A percentile compares a stretch with the other conserved stretches of the same genome.
Evolutionary conservation across 2,888 invertebrate genomes (phyloP).

Genomic region (Chrysolina haemoptera): DNA sequence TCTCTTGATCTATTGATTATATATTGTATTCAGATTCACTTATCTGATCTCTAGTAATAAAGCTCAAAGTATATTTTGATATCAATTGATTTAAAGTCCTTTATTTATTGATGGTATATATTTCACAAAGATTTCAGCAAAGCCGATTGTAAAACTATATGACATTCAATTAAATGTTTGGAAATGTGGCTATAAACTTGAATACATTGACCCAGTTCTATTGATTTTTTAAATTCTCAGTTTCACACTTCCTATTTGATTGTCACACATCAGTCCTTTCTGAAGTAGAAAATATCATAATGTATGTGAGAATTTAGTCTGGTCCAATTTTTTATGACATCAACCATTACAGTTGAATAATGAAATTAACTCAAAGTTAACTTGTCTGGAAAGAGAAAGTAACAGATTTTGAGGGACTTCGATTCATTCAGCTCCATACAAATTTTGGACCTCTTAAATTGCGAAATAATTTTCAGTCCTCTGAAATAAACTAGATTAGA

Average conservation of each 20-base stretch:
- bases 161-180: not conserved
- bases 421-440: too few species aligned
- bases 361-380: too few species aligned
- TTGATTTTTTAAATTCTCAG: not conserved
- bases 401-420: too few species aligned
- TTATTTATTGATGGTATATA: not conserved
- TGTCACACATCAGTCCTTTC: not conserved
- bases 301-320: not conserved
- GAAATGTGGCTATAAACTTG: not conserved
- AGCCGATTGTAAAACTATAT: not conserved
- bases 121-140: not conserved
- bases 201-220: slow-evolving; percentile 2
- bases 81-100: not conserved
- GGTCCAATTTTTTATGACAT: too few species aligned
- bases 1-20: not conserved
- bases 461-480: too few species aligned
- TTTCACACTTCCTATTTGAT: not conserved
- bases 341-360: too few species aligned
- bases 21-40: not conserved
- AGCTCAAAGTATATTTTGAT: not conserved
- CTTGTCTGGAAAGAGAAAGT: too few species aligned
- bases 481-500: too few species aligned
- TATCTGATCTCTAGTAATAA: not conserved
- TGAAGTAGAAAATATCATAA: not conserved
- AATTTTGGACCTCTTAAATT: too few species aligned